phyloP scores from a whole-genome alignment of 2,797 vertebrate species.

The Allobates femoralis region DNA sequence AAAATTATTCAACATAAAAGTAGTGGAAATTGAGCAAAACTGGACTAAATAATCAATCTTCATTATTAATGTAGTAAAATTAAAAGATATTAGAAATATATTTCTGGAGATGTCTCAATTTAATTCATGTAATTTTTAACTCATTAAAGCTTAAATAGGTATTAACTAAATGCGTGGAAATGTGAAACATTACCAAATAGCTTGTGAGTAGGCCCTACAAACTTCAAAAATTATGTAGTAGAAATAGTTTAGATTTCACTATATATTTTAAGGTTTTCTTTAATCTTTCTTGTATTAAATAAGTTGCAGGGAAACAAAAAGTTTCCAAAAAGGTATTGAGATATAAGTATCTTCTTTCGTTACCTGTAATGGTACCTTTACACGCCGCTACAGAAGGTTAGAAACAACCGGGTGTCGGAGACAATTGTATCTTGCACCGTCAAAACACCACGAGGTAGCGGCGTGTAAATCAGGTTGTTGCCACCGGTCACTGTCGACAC shows the following conservation, averaged over 20 bases:
- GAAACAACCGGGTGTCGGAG: no score
- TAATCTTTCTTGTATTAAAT: neutral
- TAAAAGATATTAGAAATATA: slow-evolving; percentile 24
- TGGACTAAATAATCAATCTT: slow-evolving; percentile 43
- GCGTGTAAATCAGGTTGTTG: no score
- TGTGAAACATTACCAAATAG: neutral
- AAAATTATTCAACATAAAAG: slow-evolving; percentile 49
- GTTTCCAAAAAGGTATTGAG: no score
- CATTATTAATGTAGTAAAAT: slow-evolving; percentile 52
- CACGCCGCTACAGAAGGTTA: no score
- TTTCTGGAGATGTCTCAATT: slow-evolving; percentile 27
- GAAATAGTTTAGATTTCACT: neutral
- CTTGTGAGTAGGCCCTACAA: neutral
- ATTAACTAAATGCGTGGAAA: neutral
- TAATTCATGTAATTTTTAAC: slow-evolving; percentile 26
- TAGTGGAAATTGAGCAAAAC: slow-evolving; percentile 5
- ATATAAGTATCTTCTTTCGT: neutral
- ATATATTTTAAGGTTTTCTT: neutral
- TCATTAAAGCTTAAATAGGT: neutral
- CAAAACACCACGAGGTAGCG: no score
- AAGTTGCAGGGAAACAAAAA: neutral
- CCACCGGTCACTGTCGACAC: no score
- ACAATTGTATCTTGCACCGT: no score
- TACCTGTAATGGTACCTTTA: no score
- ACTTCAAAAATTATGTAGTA: neutral